Conservation (phyloP, 2,113 vertebrate genomes). For the Lichenostomus cassidix region DNA sequence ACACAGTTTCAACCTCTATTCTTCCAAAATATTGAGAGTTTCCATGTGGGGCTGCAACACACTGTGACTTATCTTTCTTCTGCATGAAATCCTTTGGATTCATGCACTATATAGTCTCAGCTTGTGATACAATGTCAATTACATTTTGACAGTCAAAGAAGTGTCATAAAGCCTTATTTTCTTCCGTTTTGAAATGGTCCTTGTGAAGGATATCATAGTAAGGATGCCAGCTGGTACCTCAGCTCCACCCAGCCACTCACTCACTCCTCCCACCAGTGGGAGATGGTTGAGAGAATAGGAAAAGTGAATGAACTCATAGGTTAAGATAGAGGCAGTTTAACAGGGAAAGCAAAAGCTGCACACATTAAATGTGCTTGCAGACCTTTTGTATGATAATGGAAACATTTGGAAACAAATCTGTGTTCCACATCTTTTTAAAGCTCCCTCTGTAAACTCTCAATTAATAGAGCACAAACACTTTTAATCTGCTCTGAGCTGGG, state of each 20-base stretch:
- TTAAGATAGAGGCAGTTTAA: neutral
- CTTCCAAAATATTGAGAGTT: neutral
- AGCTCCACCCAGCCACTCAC: neutral
- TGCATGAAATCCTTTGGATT: neutral
- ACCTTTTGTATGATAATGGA: neutral
- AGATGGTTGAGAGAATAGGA: neutral
- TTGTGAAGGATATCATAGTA: neutral
- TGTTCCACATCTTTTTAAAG: neutral
- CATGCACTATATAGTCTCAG: neutral
- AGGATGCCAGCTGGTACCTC: neutral
- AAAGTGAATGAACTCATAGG: neutral
- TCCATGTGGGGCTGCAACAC: neutral
- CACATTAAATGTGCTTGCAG: neutral
- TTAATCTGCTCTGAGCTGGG: neutral
- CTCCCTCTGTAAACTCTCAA: neutral
- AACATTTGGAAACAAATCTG: neutral
- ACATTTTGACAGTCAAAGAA: neutral
- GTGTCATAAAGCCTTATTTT: neutral
- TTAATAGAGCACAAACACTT: neutral
- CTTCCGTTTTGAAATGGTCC: neutral
- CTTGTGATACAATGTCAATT: neutral
- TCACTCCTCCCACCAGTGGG: neutral
- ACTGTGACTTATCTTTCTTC: neutral
- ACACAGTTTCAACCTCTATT: neutral
- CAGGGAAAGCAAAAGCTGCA: neutral